Conservation (phyloP, 64 coral and sea anemone genomes). For the Porites australiensis region DNA sequence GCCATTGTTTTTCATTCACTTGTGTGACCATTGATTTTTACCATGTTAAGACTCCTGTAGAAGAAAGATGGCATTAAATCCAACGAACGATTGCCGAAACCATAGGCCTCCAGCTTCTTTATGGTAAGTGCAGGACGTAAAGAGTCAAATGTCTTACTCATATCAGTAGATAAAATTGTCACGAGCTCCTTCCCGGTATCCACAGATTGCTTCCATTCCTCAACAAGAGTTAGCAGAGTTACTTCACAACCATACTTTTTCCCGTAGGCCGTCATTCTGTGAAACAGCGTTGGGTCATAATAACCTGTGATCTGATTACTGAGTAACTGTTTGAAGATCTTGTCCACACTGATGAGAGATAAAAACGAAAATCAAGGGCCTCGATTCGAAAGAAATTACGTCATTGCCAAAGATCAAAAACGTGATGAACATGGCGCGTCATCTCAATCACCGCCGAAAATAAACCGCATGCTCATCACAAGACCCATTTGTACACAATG, state of each 20-base stretch:
- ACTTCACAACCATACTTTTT: background rate
- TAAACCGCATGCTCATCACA: too few relatives aligned
- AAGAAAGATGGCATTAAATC: background rate
- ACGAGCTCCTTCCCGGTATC: background rate
- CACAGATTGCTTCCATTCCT: constrained; percentile 28
- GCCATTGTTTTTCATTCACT: constrained; percentile 54
- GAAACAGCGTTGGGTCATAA: constrained; percentile 27
- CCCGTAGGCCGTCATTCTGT: constrained; percentile 32
- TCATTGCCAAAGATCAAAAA: too few relatives aligned
- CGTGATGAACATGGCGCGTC: too few relatives aligned
- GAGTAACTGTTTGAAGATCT: background rate
- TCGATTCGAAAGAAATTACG: too few relatives aligned
- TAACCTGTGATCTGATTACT: constrained; percentile 1
- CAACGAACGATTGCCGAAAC: constrained; percentile 6
- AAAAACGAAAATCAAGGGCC: too few relatives aligned
- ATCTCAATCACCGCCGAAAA: too few relatives aligned
- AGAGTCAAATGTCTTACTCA: constrained; percentile 48
- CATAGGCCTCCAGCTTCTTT: constrained; percentile 31
- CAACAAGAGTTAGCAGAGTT: background rate
- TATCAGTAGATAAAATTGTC: constrained; percentile 20
- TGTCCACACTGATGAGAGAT: background rate
- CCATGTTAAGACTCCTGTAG: background rate
- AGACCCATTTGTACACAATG: too few relatives aligned
- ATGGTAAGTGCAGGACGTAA: constrained; percentile 8
- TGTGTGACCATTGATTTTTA: constrained; percentile 4